phyloP scores from a whole-genome alignment of 2,113 vertebrate genomes.

The Podilymbus podiceps region DNA sequence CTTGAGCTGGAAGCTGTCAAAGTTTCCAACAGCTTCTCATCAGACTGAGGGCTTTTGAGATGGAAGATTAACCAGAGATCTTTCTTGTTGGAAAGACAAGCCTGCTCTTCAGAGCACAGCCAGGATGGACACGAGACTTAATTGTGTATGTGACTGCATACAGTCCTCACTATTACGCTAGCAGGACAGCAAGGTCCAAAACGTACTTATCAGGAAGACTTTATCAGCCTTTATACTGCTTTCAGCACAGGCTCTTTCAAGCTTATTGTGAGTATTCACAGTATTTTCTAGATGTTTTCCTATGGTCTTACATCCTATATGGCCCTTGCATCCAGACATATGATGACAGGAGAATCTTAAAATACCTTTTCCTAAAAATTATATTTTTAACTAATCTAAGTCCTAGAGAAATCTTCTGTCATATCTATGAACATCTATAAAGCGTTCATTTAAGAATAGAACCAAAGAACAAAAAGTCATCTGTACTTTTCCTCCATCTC shows the following conservation, averaged over 20 bases:
- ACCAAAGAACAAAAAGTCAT: background rate
- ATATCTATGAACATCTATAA: background rate
- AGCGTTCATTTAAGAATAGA: background rate
- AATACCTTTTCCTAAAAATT: background rate
- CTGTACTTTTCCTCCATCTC: background rate
- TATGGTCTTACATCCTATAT: background rate
- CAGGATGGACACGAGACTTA: background rate
- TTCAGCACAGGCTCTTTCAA: background rate
- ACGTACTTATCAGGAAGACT: background rate
- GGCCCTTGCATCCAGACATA: background rate
- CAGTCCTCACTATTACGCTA: background rate
- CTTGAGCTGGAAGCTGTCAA: background rate
- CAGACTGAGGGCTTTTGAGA: background rate
- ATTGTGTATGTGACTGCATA: background rate
- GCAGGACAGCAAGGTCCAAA: background rate
- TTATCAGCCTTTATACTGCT: background rate
- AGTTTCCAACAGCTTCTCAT: background rate
- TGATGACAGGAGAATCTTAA: background rate
- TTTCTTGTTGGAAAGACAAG: background rate
- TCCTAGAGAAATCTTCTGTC: background rate
- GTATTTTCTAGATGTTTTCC: background rate
- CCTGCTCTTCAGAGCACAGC: background rate
- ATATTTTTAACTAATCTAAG: background rate
- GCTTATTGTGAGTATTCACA: background rate
- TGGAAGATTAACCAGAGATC: background rate